These are phyloP conservation scores for Conopomorpha cramerella DNA, from an alignment of 1,140 invertebrate species.

Conservation along the genomic window DNA sequence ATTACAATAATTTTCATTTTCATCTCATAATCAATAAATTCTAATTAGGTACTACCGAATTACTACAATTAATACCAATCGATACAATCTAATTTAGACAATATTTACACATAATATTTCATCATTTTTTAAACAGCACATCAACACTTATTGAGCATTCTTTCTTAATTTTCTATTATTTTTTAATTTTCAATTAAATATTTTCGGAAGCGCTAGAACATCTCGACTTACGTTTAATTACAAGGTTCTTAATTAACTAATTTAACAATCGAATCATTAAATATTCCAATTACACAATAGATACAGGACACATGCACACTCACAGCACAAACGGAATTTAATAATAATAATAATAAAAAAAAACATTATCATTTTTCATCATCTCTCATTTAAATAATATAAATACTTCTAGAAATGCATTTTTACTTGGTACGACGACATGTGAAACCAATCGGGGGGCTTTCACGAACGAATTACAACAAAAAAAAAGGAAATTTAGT, in stretches of 20 bases:
- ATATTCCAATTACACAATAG: slow-evolving; percentile 50
- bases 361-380: no score
- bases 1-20: slow-evolving; percentile 40
- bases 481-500: no score
- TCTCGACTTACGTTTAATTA: slow-evolving; percentile 20
- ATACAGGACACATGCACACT: slow-evolving; percentile 41
- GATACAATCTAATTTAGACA: slow-evolving; percentile 39
- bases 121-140: background rate
- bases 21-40: slow-evolving; percentile 48
- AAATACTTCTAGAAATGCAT: slow-evolving; percentile 57
- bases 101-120: slow-evolving; percentile 35
- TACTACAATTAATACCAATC: slow-evolving; percentile 42
- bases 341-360: no score
- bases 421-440: slow-evolving; percentile 52
- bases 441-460: slow-evolving; percentile 13
- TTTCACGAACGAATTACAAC: no score
- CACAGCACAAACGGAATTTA: slow-evolving; percentile 45
- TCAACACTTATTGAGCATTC: background rate
- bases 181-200: slow-evolving; percentile 12
- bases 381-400: slow-evolving; percentile 54
- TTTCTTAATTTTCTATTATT: background rate
- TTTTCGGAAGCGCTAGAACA: slow-evolving; percentile 21
- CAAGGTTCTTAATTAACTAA: slow-evolving; percentile 16
- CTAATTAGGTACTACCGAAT: slow-evolving; percentile 50
- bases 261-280: slow-evolving; percentile 44